Evolutionary conservation across 1,140 invertebrate genomes (phyloP).

Genomic region (Pissodes strobi): DNA sequence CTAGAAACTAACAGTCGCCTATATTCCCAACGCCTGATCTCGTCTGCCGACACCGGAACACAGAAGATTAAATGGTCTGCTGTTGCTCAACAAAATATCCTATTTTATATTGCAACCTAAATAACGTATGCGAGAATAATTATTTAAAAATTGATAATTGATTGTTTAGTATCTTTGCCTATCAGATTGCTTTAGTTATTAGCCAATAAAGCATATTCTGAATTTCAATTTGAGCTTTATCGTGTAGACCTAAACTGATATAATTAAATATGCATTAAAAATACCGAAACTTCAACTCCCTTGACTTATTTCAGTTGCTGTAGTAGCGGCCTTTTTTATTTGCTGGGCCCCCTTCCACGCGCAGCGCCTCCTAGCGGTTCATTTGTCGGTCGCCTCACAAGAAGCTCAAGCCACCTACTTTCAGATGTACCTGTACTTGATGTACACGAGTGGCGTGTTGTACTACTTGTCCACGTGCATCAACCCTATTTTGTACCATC

Average conservation of each 20-base stretch:
- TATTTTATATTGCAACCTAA: no score
- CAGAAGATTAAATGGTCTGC: no score
- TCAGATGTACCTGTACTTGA: slow-evolving; percentile 65
- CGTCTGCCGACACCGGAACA: no score
- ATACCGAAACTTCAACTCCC: no score
- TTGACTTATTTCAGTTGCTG: slow-evolving; percentile 74
- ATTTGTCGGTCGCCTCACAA: slow-evolving; percentile 53
- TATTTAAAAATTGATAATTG: no score
- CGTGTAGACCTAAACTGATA: background rate
- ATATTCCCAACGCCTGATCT: no score
- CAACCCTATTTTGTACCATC: slow-evolving; percentile 84
- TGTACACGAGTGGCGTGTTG: slow-evolving; percentile 71
- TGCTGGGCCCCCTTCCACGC: slow-evolving; percentile 96
- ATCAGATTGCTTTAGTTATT: slow-evolving; percentile 1
- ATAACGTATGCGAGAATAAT: no score
- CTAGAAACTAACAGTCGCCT: no score
- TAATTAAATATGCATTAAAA: background rate
- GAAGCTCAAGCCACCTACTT: slow-evolving; percentile 50
- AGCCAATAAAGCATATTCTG: background rate
- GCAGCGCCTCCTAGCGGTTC: slow-evolving; percentile 78
- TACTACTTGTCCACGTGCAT: slow-evolving; percentile 77
- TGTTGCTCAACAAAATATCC: no score
- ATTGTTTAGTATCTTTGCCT: no score
- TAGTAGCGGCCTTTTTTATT: slow-evolving; percentile 91
- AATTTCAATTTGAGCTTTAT: background rate